phyloP scores from a whole-genome alignment of 2,113 vertebrate species.

The Dromiciops gliroides region DNA sequence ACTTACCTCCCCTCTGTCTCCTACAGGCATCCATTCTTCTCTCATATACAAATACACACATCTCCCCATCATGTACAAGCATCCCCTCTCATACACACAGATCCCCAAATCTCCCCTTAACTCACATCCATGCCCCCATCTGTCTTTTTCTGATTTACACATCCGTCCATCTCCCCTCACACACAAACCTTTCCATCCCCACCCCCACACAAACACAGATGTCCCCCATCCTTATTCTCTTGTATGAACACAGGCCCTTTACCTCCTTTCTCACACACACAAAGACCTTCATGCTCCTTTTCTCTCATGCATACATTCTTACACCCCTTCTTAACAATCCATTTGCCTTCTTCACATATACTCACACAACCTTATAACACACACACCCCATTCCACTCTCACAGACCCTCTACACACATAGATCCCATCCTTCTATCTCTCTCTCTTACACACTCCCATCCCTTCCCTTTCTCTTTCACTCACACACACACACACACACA shows the following conservation, averaged over 20 bases:
- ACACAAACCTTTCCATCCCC: neutral
- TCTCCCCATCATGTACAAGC: neutral
- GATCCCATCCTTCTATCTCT: neutral
- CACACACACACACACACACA: neutral
- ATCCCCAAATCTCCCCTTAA: neutral
- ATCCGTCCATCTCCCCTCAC: neutral
- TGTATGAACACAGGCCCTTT: neutral
- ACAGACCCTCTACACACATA: neutral
- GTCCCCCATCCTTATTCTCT: neutral
- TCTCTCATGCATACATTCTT: neutral
- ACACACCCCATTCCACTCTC: neutral
- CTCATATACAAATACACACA: too few species aligned
- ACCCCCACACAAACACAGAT: neutral
- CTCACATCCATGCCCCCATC: neutral
- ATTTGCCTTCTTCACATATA: neutral
- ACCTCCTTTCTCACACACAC: neutral
- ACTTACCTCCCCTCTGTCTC: neutral
- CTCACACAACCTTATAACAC: neutral
- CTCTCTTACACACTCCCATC: too few species aligned
- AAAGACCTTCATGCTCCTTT: neutral
- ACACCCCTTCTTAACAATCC: neutral
- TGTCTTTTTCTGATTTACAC: neutral
- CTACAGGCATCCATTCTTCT: neutral
- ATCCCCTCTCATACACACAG: neutral
- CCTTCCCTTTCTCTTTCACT: too few species aligned